These are phyloP conservation scores for Mesocricetus auratus DNA, from an alignment of 2,113 vertebrate species.

Conservation along the genomic window DNA sequence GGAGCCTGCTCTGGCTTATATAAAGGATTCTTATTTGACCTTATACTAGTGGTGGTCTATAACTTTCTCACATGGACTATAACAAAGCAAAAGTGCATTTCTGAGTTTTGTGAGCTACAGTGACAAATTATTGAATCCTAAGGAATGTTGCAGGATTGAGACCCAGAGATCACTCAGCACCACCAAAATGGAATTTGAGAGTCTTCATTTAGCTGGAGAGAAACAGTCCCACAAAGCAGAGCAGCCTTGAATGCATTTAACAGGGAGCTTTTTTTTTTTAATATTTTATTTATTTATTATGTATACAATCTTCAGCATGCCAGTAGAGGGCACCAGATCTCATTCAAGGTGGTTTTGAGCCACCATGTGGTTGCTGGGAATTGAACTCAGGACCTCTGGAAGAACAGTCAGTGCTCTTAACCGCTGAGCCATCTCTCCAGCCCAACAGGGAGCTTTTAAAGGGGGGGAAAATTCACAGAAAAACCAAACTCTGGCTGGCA, in stretches of 20 bases:
- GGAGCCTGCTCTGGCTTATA: neutral
- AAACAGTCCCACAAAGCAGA: neutral
- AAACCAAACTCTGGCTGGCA: neutral
- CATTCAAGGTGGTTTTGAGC: too few relatives aligned
- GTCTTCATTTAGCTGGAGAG: conserved; percentile 2
- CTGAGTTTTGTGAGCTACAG: neutral
- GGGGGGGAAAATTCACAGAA: too few relatives aligned
- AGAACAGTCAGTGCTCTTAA: too few relatives aligned
- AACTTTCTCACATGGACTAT: neutral
- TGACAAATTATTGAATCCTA: neutral
- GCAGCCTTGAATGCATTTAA: neutral
- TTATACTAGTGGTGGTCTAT: neutral
- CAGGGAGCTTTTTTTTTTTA: too few relatives aligned
- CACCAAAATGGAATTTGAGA: neutral
- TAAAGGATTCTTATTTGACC: neutral
- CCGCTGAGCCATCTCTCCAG: too few relatives aligned
- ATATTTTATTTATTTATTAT: too few relatives aligned
- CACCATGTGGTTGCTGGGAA: too few relatives aligned
- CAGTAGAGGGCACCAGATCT: too few relatives aligned
- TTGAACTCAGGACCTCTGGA: too few relatives aligned
- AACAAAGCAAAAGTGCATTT: neutral
- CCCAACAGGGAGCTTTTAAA: too few relatives aligned
- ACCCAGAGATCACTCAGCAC: neutral
- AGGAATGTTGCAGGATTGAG: neutral
- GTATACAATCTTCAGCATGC: too few relatives aligned